Evolutionary conservation across 2,797 vertebrate genomes (phyloP), one percentile per base, ranked within the genome.

Genomic region (Gobio occitaniae): DNA sequence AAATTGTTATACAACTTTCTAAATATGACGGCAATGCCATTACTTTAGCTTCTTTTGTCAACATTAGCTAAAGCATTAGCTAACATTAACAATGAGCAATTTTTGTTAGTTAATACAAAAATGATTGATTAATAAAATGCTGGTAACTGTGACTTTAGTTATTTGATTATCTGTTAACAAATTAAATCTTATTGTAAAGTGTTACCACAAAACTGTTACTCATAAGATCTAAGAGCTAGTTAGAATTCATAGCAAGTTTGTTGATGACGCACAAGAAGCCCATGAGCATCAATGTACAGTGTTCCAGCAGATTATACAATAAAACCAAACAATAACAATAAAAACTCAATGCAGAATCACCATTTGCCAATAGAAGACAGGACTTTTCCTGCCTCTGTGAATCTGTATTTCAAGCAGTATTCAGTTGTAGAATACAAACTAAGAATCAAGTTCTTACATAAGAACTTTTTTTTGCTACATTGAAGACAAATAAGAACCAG

Each of bases 401-500:
- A 54, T 10, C 79, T 56, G 32, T 54, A 10, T 47, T 47, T 41
- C 13, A 25, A n/a, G 21, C 36, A 59, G 52, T 38, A 4, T 59
- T 59, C 9, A 25, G 72, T 72, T 21, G 38, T 59, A 61, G 36
- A 82, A 48, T 47, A 59, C 61, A 79, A 79, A 79, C 29, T 29
- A 21, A 7, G 44, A 79, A 79, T 56, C 19, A 38, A 19, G 25
- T 9, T 50, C 59, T 79, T 36, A 15, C 3, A 48, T 29, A 21
- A 32, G 7, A 41, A 41, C 41, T 9, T 7, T 41, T 8, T 44
- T 44, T 44, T 44, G 41, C 41, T 10, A 44, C 41, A 44, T 44
- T 41, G 70, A 13, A 77, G 19, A 91, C 63, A 86, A 66, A 74
- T 74, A 9, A 17, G 9, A 82, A 66, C n/a, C 71, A 87, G 89